Conservation (phyloP, 2,888 invertebrate species). For the Acanthacorydalis orientalis region DNA sequence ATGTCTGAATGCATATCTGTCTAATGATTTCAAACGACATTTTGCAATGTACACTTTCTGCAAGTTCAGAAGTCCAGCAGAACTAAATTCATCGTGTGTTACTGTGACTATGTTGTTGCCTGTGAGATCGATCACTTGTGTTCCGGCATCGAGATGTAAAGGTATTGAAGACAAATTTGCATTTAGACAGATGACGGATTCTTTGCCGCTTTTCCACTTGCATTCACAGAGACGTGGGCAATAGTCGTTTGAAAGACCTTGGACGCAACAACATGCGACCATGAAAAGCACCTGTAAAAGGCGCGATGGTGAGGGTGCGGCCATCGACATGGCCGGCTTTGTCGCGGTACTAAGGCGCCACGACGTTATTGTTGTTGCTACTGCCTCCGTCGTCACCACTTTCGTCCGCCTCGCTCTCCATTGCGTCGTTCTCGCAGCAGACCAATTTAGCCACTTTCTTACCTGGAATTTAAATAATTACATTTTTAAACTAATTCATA, state of each 20-base stretch:
- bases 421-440: too few relatives aligned
- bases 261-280: conserved; percentile 20
- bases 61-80: conserved; percentile 58
- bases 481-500: too few relatives aligned
- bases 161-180: conserved; percentile 61
- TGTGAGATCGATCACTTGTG: conserved; percentile 63
- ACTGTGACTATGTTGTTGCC: conserved; percentile 52
- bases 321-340: too few relatives aligned
- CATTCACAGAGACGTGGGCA: conserved; percentile 68
- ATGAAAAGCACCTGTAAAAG: too few relatives aligned
- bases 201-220: conserved; percentile 79
- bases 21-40: conserved; percentile 51
- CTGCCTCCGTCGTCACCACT: too few relatives aligned
- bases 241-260: conserved; percentile 31
- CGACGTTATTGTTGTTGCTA: too few relatives aligned
- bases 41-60: conserved; percentile 61
- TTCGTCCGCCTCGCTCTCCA: too few relatives aligned
- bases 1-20: conserved; percentile 56
- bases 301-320: too few relatives aligned
- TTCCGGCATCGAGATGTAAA: conserved; percentile 54
- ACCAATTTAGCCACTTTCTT: too few relatives aligned
- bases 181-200: conserved; percentile 63
- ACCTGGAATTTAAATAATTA: too few relatives aligned
- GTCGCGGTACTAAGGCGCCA: too few relatives aligned
- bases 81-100: conserved; percentile 54